Evolutionary conservation across 2,797 vertebrate species (phyloP).

Genomic region (Characodon lateralis): DNA sequence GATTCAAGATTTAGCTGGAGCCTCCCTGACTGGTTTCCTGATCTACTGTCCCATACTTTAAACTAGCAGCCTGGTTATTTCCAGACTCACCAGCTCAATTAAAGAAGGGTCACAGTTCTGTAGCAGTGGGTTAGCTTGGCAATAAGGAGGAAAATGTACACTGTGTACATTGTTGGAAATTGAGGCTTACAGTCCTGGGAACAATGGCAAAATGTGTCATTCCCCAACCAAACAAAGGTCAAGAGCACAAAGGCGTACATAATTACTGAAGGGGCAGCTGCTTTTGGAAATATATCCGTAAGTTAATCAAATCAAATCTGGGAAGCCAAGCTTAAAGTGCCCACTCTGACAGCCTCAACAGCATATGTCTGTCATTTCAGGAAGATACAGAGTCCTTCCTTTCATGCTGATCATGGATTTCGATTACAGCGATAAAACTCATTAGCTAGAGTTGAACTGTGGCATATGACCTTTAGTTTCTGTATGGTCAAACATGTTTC

Average conservation of each 20-base stretch:
- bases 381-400: constrained; percentile 4
- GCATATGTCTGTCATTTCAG: constrained; percentile 31
- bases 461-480: constrained; percentile 1
- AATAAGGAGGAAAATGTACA: constrained; percentile 18
- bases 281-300: constrained; percentile 44
- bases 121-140: constrained; percentile 7
- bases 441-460: not conserved
- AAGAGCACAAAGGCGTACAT: not conserved
- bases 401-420: not conserved
- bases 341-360: constrained; percentile 42
- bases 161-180: constrained; percentile 37
- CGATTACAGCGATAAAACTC: not conserved
- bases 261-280: constrained; percentile 15
- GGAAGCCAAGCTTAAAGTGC: constrained; percentile 24
- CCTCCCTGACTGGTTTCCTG: constrained; percentile 10
- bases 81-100: constrained; percentile 17
- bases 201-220: constrained; percentile 4
- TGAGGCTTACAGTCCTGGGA: constrained; percentile 1
- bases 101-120: constrained; percentile 15
- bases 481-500: not conserved
- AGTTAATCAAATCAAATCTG: constrained; percentile 54
- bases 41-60: constrained; percentile 8
- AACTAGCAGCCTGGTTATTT: constrained; percentile 3
- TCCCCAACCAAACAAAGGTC: constrained; percentile 11
- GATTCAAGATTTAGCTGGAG: not conserved